Evolutionary conservation across 2,797 vertebrate species (phyloP).

Genomic region (Melanotaenia trifasciata): DNA sequence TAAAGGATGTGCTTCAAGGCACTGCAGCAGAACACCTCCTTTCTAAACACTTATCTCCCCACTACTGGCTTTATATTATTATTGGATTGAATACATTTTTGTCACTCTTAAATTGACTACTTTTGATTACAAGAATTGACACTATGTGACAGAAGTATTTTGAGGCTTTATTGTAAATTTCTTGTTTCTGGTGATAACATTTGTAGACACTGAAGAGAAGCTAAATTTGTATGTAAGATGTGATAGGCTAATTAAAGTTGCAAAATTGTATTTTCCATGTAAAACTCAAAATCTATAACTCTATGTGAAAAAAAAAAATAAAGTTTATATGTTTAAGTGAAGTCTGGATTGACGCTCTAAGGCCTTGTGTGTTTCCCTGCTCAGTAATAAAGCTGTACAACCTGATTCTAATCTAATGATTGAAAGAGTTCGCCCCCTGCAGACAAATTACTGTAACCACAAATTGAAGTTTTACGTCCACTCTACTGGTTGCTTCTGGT

Average conservation of each 20-base stretch:
- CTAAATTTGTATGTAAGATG: slow-evolving; percentile 55
- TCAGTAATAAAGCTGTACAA: background rate
- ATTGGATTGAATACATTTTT: slow-evolving; percentile 57
- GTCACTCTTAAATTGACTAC: slow-evolving; percentile 50
- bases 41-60: slow-evolving; percentile 58
- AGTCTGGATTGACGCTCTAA: slow-evolving; percentile 30
- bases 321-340: slow-evolving; percentile 63
- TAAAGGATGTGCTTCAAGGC: slow-evolving; percentile 48
- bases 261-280: slow-evolving; percentile 62
- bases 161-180: slow-evolving; percentile 61
- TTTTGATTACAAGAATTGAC: slow-evolving; percentile 56
- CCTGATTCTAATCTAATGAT: background rate
- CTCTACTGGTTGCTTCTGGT: slow-evolving; percentile 22
- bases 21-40: slow-evolving; percentile 53
- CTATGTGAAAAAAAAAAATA: slow-evolving; percentile 69
- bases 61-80: slow-evolving; percentile 66
- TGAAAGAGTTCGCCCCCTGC: slow-evolving; percentile 21
- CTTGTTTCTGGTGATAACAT: slow-evolving; percentile 55
- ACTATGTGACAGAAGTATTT: slow-evolving; percentile 64
- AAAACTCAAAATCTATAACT: slow-evolving; percentile 53
- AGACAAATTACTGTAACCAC: slow-evolving; percentile 17
- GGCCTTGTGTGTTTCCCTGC: slow-evolving; percentile 14
- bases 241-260: slow-evolving; percentile 44
- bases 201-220: slow-evolving; percentile 73
- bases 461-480: slow-evolving; percentile 3